Evolutionary conservation across 2,797 vertebrate species (phyloP).

Genomic region (Neosilurus mollespiculum): DNA sequence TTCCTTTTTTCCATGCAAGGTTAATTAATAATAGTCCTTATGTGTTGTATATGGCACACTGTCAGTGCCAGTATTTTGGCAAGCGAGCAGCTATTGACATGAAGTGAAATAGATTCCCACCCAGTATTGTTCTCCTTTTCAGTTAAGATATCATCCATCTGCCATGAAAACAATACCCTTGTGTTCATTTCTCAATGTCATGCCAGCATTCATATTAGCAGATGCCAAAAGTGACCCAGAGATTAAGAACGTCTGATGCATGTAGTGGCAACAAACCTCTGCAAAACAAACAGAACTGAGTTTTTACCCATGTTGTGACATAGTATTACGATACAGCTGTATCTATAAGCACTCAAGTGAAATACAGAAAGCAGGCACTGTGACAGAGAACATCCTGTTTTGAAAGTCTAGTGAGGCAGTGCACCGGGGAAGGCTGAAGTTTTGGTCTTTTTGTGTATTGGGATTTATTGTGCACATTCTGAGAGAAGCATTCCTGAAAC

Average conservation of each 20-base stretch:
- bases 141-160: constrained; percentile 46
- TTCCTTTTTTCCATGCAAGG: constrained; percentile 24
- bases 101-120: constrained; percentile 31
- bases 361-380: constrained; percentile 16
- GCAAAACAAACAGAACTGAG: not conserved
- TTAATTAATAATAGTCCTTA: constrained; percentile 29
- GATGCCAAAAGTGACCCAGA: not conserved
- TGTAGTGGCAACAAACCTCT: not conserved
- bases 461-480: not conserved
- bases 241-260: not conserved
- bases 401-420: constrained; percentile 28
- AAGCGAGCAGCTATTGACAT: constrained; percentile 24
- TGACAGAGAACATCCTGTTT: constrained; percentile 53
- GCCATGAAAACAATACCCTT: constrained; percentile 28
- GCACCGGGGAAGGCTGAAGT: not conserved
- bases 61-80: constrained; percentile 35
- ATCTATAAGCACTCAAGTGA: not conserved
- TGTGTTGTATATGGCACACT: not conserved
- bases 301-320: not conserved
- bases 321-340: not conserved
- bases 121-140: constrained; percentile 43
- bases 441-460: constrained; percentile 5
- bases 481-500: not conserved
- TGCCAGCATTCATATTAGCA: not conserved
- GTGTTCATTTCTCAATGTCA: not conserved